Percentiles rank a stretch among this genome's conserved stretches.
Conservation (phyloP, 1,140 invertebrate species). For the Chironomus tepperi region DNA sequence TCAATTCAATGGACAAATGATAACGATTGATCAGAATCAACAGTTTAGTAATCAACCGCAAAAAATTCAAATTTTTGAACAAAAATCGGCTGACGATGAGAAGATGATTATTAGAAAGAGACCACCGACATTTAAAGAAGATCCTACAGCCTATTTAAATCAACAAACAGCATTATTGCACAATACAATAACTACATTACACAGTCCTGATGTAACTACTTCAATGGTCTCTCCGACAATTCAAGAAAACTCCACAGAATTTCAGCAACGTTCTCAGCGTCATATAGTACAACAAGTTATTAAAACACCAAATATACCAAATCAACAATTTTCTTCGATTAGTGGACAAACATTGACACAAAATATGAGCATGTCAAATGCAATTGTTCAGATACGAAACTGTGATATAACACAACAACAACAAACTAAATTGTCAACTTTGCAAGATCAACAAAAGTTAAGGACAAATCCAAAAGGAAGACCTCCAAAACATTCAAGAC, state of each 20-base stretch:
- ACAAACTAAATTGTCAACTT: slow-evolving; percentile 17
- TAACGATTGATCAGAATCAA: slow-evolving; percentile 26
- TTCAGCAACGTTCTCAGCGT: neutral
- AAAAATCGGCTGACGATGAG: slow-evolving; percentile 24
- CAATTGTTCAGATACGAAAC: slow-evolving; percentile 27
- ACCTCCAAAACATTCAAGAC: slow-evolving; percentile 28
- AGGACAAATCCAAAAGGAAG: slow-evolving; percentile 28
- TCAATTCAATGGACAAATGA: slow-evolving; percentile 21
- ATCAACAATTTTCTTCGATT: neutral
- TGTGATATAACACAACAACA: slow-evolving; percentile 27
- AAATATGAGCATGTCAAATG: slow-evolving; percentile 24
- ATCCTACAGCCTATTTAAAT: slow-evolving; percentile 78
- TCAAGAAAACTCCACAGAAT: neutral
- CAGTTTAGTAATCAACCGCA: slow-evolving; percentile 26
- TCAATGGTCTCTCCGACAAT: neutral
- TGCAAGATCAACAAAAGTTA: slow-evolving; percentile 25
- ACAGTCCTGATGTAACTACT: slow-evolving; percentile 25
- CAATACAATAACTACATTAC: slow-evolving; percentile 53
- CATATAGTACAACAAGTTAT: neutral
- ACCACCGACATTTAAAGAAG: slow-evolving; percentile 74
- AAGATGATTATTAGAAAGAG: slow-evolving; percentile 35
- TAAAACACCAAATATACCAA: neutral
- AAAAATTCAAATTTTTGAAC: slow-evolving; percentile 27
- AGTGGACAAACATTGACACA: slow-evolving; percentile 26
- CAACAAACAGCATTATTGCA: slow-evolving; percentile 77